phyloP scores from a whole-genome alignment of 2,113 vertebrate genomes.

The Ptilonorhynchus violaceus region DNA sequence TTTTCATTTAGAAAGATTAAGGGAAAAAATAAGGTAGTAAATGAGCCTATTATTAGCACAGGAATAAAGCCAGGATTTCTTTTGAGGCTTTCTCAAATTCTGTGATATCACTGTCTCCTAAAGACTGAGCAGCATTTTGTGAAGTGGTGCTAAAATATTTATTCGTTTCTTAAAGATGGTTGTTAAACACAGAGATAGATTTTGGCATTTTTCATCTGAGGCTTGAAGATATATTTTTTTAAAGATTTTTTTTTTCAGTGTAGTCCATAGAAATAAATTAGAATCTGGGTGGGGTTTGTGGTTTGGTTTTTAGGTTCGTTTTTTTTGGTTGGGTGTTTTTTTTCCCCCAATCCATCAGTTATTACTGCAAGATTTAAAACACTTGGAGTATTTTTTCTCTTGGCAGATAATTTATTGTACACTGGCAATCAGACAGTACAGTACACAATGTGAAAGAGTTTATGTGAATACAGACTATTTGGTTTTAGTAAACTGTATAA shows the following conservation, averaged over 20 bases:
- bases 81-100: slow-evolving; percentile 29
- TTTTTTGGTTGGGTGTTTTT: background rate
- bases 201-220: background rate
- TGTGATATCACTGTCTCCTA: slow-evolving; percentile 48
- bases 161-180: background rate
- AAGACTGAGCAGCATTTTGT: background rate
- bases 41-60: slow-evolving; percentile 50
- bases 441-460: background rate
- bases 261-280: background rate
- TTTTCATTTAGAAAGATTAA: slow-evolving; percentile 59
- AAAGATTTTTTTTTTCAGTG: background rate
- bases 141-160: background rate
- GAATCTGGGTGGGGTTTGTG: background rate
- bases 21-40: slow-evolving; percentile 37
- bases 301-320: background rate
- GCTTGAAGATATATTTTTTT: background rate
- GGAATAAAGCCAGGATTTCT: slow-evolving; percentile 21
- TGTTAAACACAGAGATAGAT: background rate
- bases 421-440: background rate
- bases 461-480: background rate
- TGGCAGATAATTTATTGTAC: background rate
- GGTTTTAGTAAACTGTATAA: background rate
- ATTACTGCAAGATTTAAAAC: background rate
- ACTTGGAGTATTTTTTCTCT: background rate
- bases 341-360: background rate